Percentiles rank a stretch among this genome's conserved stretches.
Conservation (phyloP, 2,888 invertebrate species). For the Junonia oenone region DNA sequence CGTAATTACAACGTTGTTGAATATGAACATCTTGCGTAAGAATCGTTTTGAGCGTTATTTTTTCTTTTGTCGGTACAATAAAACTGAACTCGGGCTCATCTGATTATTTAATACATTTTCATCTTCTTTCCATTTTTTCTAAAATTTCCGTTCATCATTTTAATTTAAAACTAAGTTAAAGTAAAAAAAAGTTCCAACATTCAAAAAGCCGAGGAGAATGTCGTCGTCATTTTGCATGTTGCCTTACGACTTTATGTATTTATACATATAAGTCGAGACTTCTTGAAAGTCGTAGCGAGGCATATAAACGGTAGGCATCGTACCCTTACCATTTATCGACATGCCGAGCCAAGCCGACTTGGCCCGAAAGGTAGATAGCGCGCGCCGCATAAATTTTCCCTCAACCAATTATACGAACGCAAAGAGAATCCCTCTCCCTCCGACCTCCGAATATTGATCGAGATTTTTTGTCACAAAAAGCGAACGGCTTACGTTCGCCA, state of each 20-base stretch:
- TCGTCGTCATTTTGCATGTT: neutral
- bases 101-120: neutral
- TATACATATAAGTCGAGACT: conserved; percentile 4
- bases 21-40: conserved; percentile 40
- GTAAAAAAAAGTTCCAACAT: neutral
- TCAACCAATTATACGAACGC: conserved; percentile 62
- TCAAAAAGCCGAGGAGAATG: neutral
- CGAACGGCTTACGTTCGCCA: conserved; percentile 51
- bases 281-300: conserved; percentile 16
- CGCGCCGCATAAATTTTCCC: conserved; percentile 54
- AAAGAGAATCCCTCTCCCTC: conserved; percentile 44
- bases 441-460: conserved; percentile 68
- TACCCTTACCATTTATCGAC: conserved; percentile 38
- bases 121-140: neutral
- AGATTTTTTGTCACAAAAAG: conserved; percentile 58
- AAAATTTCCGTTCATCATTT: too few species aligned
- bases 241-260: neutral
- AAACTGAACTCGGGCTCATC: neutral
- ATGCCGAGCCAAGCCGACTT: conserved; percentile 41
- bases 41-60: conserved; percentile 30
- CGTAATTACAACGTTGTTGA: conserved; percentile 47
- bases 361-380: conserved; percentile 45
- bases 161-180: too few species aligned
- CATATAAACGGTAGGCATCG: conserved; percentile 35
- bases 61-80: conserved; percentile 15